Conservation (phyloP, 2,888 invertebrate species). For the Itoplectis maculator region DNA sequence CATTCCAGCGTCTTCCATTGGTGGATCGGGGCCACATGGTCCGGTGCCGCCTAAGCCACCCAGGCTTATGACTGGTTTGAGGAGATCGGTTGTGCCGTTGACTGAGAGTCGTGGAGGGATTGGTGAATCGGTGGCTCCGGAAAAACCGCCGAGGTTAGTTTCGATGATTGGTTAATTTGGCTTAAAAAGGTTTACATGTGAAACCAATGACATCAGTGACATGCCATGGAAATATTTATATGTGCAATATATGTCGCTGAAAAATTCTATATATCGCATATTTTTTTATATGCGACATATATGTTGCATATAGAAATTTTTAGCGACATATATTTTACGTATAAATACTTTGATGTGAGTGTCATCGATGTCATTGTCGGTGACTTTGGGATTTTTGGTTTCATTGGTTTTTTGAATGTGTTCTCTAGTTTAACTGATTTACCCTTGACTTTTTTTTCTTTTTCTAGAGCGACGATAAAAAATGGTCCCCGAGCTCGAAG, state of each 20-base stretch:
- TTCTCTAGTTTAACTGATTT: background rate
- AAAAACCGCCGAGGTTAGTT: conserved; percentile 80
- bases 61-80: conserved; percentile 79
- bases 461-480: conserved; percentile 70
- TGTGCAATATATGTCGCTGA: too few species aligned
- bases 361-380: too few species aligned
- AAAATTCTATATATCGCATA: too few species aligned
- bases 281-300: too few species aligned
- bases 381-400: too few species aligned
- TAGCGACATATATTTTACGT: too few species aligned
- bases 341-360: too few species aligned
- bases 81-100: conserved; percentile 73
- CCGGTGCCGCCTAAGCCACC: conserved; percentile 80
- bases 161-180: background rate
- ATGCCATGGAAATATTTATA: too few species aligned
- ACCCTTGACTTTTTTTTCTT: background rate
- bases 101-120: conserved; percentile 69
- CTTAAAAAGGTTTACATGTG: too few species aligned
- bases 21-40: conserved; percentile 70
- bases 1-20: conserved; percentile 77
- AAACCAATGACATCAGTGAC: too few species aligned
- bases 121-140: conserved; percentile 74
- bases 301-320: too few species aligned
- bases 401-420: background rate
- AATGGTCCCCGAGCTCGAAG: conserved; percentile 83